These are phyloP conservation scores for Morus bassanus DNA, from an alignment of 2,797 vertebrate genomes.

Conservation along the genomic window DNA sequence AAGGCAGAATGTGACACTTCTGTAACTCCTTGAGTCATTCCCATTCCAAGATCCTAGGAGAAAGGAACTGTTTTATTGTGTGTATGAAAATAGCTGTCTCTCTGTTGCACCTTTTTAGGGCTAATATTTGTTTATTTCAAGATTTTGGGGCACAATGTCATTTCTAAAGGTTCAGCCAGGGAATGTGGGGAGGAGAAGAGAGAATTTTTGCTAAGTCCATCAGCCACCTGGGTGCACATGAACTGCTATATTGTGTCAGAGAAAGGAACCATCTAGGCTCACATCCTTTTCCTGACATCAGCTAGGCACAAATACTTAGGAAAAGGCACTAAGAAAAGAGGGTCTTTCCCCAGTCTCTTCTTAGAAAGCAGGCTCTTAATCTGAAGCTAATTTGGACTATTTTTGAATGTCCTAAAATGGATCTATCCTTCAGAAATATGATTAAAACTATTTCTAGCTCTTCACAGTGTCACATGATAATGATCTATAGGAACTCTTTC, in stretches of 20 bases:
- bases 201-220: background rate
- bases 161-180: background rate
- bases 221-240: background rate
- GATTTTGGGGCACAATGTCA: background rate
- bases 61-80: background rate
- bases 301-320: background rate
- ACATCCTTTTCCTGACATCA: background rate
- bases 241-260: background rate
- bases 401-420: background rate
- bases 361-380: background rate
- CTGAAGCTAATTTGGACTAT: background rate
- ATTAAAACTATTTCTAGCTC: background rate
- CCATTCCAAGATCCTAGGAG: background rate
- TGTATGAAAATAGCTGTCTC: background rate
- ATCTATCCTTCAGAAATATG: background rate
- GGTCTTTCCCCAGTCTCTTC: background rate
- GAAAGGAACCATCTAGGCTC: background rate
- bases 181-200: background rate
- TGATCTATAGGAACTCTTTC: background rate
- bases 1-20: background rate
- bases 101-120: background rate
- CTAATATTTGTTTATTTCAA: background rate
- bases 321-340: background rate
- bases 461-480: background rate
- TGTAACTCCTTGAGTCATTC: background rate